Conservation (phyloP, 2,888 invertebrate genomes). For the Beris morrisii region DNA sequence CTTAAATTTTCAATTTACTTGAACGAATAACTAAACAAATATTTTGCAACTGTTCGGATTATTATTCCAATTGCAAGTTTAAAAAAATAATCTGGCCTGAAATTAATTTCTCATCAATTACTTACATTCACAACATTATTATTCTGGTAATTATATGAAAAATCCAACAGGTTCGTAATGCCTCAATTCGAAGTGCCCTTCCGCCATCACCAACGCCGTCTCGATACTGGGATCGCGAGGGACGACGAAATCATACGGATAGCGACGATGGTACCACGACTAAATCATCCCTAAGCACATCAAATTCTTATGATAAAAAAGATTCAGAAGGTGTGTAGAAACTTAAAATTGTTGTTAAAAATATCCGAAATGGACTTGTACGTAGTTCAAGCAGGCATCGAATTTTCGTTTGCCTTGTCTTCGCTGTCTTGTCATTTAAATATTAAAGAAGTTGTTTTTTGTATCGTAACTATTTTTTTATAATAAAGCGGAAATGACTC, state of each 20-base stretch:
- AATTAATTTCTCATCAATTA: slow-evolving; percentile 14
- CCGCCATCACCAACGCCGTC: slow-evolving; percentile 53
- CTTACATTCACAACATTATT: not conserved
- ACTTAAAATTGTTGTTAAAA: not conserved
- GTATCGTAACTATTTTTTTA: too few species aligned
- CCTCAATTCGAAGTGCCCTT: slow-evolving; percentile 48
- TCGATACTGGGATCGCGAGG: slow-evolving; percentile 54
- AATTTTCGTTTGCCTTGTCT: too few species aligned
- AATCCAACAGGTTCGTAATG: slow-evolving; percentile 46
- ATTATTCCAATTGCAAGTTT: not conserved
- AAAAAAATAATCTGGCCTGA: slow-evolving; percentile 12
- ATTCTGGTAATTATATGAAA: not conserved
- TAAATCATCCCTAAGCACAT: slow-evolving; percentile 43
- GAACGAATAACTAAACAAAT: too few species aligned
- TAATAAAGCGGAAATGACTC: slow-evolving; percentile 27
- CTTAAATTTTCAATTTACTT: too few species aligned
- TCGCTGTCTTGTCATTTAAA: not conserved
- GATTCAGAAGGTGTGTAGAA: slow-evolving; percentile 10
- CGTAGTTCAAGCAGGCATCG: too few species aligned
- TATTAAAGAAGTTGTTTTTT: not conserved
- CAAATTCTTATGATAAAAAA: slow-evolving; percentile 46
- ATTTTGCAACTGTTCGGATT: too few species aligned
- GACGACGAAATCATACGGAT: slow-evolving; percentile 40
- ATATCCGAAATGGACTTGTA: too few species aligned
- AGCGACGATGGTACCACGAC: slow-evolving; percentile 43